Conservation (phyloP, 2,113 vertebrate genomes). For the Nibea coibor region DNA sequence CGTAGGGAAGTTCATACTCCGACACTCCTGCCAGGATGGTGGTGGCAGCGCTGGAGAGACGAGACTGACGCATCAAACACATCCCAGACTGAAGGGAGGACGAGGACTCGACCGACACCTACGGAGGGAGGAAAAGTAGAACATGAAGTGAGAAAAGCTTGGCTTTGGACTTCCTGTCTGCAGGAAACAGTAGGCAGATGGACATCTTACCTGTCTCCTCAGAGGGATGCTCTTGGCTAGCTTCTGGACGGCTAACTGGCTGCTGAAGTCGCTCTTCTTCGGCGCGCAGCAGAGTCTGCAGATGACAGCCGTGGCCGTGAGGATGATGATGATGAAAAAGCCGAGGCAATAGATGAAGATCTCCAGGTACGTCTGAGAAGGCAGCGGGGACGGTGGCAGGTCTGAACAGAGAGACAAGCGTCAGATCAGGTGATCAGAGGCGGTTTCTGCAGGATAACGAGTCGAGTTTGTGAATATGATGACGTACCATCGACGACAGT, state of each 20-base stretch:
- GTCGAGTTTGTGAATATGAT: not conserved
- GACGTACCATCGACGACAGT: conserved; percentile 89
- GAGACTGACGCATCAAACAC: conserved; percentile 87
- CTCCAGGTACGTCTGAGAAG: conserved; percentile 89
- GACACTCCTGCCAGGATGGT: conserved; percentile 89
- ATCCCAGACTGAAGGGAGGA: conserved; percentile 90
- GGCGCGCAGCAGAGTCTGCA: conserved; percentile 91
- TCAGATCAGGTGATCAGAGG: not conserved
- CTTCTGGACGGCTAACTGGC: conserved; percentile 91
- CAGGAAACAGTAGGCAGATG: no score
- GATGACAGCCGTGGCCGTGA: conserved; percentile 87
- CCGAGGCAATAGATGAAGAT: conserved; percentile 94
- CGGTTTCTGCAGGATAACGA: no score
- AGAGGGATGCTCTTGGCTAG: conserved; percentile 94
- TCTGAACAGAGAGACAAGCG: conserved; percentile 61
- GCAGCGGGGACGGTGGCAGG: conserved; percentile 78
- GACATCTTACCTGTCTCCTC: conserved; percentile 90
- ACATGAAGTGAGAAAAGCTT: no score
- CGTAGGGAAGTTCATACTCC: conserved; percentile 91
- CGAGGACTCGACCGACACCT: conserved; percentile 93
- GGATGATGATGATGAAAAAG: conserved; percentile 90
- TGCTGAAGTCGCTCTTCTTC: conserved; percentile 90
- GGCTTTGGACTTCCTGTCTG: no score
- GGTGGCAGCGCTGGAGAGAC: conserved; percentile 88
- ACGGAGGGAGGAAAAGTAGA: not conserved